Evolutionary conservation across 2,888 invertebrate species (phyloP).

Genomic region (Rotaria magnacalcarata): DNA sequence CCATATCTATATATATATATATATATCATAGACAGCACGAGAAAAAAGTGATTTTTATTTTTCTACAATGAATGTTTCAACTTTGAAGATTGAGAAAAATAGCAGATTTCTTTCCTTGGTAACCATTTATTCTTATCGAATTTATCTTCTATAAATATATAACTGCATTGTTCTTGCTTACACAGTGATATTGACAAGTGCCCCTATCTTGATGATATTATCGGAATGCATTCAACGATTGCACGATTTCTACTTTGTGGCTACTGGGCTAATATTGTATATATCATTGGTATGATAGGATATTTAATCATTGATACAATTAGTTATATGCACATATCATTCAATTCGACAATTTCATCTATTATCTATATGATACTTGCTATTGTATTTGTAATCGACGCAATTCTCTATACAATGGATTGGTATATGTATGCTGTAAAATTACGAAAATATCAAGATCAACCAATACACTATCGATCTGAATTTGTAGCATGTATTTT

Average conservation of each 20-base stretch:
- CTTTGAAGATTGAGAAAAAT: background rate
- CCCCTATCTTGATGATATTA: background rate
- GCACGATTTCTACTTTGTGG: background rate
- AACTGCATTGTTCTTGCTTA: background rate
- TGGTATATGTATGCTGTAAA: conserved; percentile 15
- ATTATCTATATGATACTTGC: background rate
- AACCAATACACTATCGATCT: background rate
- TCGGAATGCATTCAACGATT: background rate
- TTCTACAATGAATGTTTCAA: no score
- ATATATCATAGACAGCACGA: background rate
- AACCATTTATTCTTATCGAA: conserved; percentile 2
- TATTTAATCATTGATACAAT: conserved; percentile 8
- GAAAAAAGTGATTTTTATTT: no score
- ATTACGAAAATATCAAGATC: background rate
- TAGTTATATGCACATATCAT: background rate
- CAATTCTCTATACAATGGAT: conserved; percentile 7
- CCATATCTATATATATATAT: no score
- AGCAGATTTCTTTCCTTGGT: background rate
- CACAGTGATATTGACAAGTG: background rate
- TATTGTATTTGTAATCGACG: conserved; percentile 12
- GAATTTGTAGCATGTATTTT: conserved; percentile 27
- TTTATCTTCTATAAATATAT: background rate
- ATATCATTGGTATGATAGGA: conserved; percentile 27
- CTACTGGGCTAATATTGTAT: conserved; percentile 19
- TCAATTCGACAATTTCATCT: background rate